Base-by-base conservation (phyloP, 2,113 vertebrate species). In the Cisticola juncidis region DNA sequence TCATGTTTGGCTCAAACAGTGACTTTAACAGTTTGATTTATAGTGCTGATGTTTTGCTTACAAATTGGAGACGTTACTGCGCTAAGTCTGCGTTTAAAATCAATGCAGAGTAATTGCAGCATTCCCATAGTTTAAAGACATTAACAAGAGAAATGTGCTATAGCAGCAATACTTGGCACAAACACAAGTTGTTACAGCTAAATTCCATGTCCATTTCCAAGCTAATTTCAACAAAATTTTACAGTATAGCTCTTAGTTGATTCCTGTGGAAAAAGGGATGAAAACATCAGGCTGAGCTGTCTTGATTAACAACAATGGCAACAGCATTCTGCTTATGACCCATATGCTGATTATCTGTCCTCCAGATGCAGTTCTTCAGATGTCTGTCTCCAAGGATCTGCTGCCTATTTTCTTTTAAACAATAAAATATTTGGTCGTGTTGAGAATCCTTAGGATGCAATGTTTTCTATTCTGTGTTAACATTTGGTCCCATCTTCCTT, bases 1-100 rank as follows among this genome's bases (percentile, higher is more conserved):
- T 76, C 61, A 71, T 92, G 86, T 97, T 95, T 89, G 35, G 66
- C 86, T 51, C 56, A 73, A 86, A 40, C 42, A 16, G 70, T 89
- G 57, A 72, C 94, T 95, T 96, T 76, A 96, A 95, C 92, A 86
- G 91, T 95, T 97, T 98, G 97, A 98, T 98, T 97, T 97, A 96
- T 94, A 48, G 88, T 42, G 44, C 68, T 64, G 40, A 22, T 77
- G 70, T 96, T 97, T 96, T 94, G 95, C 96, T 97, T 97, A 96
- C 95, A 97, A 94, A 97, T 96, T 96, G 96, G 96, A 97, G 94
- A 85, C 1, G 22, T 97, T 96, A 45, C 89, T 97, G 87, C 88
- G 51, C 90, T 91, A 97, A 88, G 93, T 81, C 78, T 95, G 91
- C 36, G 17, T 35, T 89, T 97, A 94, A 97, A 97, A 98, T 98